These are phyloP conservation scores for Ammospiza maritima DNA, from an alignment of 2,797 vertebrate species.

Conservation along the genomic window DNA sequence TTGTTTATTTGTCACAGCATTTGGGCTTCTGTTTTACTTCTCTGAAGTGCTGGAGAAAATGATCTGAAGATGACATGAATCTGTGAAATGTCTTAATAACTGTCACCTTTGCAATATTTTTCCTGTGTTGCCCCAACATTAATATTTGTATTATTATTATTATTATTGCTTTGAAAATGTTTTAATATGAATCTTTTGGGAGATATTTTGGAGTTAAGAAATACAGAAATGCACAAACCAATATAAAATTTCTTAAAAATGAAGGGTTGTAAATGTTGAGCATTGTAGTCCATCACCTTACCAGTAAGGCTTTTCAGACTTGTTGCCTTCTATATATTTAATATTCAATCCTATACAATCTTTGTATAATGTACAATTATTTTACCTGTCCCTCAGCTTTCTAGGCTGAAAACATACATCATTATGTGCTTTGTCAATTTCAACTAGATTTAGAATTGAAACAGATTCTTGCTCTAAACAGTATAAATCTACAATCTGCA, in stretches of 20 bases:
- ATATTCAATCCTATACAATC: not conserved
- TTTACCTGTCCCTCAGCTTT: not conserved
- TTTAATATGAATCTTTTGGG: not conserved
- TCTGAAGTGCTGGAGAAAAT: not conserved
- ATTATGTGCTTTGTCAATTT: not conserved
- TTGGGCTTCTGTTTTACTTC: conserved; percentile 1
- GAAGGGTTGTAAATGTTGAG: not conserved
- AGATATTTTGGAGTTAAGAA: not conserved
- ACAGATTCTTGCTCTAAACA: not conserved
- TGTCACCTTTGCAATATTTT: not conserved
- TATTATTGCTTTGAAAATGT: not conserved
- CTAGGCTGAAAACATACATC: not conserved
- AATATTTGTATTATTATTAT: not conserved
- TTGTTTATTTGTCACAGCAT: not conserved
- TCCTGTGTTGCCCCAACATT: not conserved
- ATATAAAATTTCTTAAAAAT: not conserved
- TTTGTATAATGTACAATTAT: not conserved
- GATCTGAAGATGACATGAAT: not conserved
- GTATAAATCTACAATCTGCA: not conserved
- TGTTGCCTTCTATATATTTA: not conserved
- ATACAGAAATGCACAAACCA: not conserved
- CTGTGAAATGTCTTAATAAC: not conserved
- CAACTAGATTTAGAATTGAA: not conserved
- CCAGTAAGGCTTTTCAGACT: not conserved
- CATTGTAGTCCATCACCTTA: not conserved